Evolutionary conservation across 1,140 invertebrate species (phyloP).

Genomic region (Lasioglossum baleicum): DNA sequence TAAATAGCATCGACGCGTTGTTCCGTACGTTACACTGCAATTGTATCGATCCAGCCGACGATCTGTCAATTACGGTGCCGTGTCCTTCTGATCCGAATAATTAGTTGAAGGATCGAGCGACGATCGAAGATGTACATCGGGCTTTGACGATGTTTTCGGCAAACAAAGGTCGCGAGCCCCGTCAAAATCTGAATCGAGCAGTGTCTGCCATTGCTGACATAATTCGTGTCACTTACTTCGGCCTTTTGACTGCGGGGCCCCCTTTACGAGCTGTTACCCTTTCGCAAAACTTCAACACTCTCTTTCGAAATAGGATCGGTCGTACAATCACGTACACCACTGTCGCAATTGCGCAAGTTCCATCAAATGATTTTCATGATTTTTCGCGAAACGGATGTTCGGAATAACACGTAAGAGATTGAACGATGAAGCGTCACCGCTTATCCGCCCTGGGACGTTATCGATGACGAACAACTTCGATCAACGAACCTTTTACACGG

Average conservation of each 20-base stretch:
- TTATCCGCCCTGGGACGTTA: conserved; percentile 2
- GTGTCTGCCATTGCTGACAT: conserved; percentile 36
- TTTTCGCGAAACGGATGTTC: conserved; percentile 60
- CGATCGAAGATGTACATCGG: conserved; percentile 2
- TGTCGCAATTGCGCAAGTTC: conserved; percentile 54
- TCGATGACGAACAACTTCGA: not conserved
- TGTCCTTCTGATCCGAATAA: not conserved
- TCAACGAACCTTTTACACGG: not conserved
- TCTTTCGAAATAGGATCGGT: conserved; percentile 27
- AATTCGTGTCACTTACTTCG: conserved; percentile 44
- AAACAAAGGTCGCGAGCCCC: not conserved
- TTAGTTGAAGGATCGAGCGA: not conserved
- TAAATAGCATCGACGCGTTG: not conserved
- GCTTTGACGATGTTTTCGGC: not conserved
- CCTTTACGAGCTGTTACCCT: not conserved
- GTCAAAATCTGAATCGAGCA: conserved; percentile 20
- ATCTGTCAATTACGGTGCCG: not conserved
- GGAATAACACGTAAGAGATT: conserved; percentile 63
- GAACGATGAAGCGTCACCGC: not conserved
- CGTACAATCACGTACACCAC: conserved; percentile 20
- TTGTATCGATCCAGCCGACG: not conserved
- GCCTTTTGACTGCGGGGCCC: not conserved
- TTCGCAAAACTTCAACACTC: not conserved
- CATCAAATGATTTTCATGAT: conserved; percentile 57
- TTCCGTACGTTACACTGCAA: not conserved